Evolutionary conservation across 2,113 vertebrate species (phyloP), one percentile per base, ranked within the genome.

Genomic region (Salvator merianae): DNA sequence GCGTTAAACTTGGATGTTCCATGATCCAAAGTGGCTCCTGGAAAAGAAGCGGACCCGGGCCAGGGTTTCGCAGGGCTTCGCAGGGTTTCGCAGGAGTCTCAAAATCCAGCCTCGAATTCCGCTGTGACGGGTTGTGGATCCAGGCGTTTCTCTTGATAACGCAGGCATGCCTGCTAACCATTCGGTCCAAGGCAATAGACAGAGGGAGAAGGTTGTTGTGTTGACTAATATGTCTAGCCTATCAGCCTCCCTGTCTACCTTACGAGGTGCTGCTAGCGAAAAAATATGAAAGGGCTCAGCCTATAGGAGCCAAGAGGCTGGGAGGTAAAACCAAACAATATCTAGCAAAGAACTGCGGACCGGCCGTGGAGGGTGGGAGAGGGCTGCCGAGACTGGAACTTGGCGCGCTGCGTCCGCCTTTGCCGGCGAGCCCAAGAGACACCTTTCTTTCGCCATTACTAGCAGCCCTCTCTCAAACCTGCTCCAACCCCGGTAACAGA

Each of bases 81-180:
- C 79, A 59, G 32, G 84, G 0, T 28, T 20, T 22, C 10, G 89
- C 70, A 74, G 32, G 2, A 50, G 53, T 47, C 0, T 76, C 32
- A 62, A 24, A 16, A 80, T 22, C 47, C 87, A 85, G 80, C 38
- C 80, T 28, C 2, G 74, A 72, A 0, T 32, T 9, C 86, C 65
- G 84, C 79, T 82, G 77, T 0, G 73, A 86, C 14, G 84, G 85
- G 0, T 68, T 32, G 55, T 53, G 7, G 89, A 74, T 87, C 75
- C 55, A 82, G 65, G 73, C 34, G 2, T 59, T 38, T 30, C 1
- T 76, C 1, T n/a, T n/a, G n/a, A n/a, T n/a, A n/a, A n/a, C n/a
- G n/a, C n/a, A n/a, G n/a, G n/a, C n/a, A n/a, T n/a, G 2, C 0
- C 0, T 0, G 6, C 71, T 20, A 28, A 83, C 83, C 0, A 22